These are phyloP conservation scores for Plectrocnemia conspersa DNA, from an alignment of 1,140 invertebrate genomes.

Conservation along the genomic window DNA sequence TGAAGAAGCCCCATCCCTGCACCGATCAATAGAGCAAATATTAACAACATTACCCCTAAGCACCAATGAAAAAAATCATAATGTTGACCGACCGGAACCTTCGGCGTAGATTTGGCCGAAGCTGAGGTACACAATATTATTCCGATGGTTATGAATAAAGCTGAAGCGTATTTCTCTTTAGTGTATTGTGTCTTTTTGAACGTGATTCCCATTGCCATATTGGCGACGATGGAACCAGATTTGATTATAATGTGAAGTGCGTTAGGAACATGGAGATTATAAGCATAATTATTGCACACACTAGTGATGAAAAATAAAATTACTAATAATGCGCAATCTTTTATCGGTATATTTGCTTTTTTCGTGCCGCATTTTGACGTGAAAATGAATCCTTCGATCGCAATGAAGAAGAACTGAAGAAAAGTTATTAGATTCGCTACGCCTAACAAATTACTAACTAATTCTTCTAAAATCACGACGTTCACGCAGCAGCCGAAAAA, in stretches of 20 bases:
- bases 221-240: conserved; percentile 31
- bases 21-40: conserved; percentile 24
- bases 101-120: conserved; percentile 20
- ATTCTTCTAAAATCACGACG: conserved; percentile 30
- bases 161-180: conserved; percentile 23
- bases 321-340: conserved; percentile 24
- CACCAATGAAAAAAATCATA: conserved; percentile 20
- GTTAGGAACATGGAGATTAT: conserved; percentile 31
- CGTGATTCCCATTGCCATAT: conserved; percentile 26
- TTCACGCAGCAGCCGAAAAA: conserved; percentile 30
- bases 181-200: conserved; percentile 20
- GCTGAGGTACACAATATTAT: conserved; percentile 26
- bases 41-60: conserved; percentile 20
- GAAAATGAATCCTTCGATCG: conserved; percentile 28
- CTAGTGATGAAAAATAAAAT: conserved; percentile 26
- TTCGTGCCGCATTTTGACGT: conserved; percentile 27
- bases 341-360: conserved; percentile 25
- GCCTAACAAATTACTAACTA: conserved; percentile 22
- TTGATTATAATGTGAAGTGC: conserved; percentile 33
- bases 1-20: conserved; percentile 30
- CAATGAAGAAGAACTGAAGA: conserved; percentile 30
- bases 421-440: conserved; percentile 31
- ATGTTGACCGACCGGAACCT: background rate
- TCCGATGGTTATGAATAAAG: conserved; percentile 24
- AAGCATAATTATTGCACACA: conserved; percentile 32